phyloP scores from a whole-genome alignment of 2,113 vertebrate genomes.

The Xenotilapia flavipinnis region DNA sequence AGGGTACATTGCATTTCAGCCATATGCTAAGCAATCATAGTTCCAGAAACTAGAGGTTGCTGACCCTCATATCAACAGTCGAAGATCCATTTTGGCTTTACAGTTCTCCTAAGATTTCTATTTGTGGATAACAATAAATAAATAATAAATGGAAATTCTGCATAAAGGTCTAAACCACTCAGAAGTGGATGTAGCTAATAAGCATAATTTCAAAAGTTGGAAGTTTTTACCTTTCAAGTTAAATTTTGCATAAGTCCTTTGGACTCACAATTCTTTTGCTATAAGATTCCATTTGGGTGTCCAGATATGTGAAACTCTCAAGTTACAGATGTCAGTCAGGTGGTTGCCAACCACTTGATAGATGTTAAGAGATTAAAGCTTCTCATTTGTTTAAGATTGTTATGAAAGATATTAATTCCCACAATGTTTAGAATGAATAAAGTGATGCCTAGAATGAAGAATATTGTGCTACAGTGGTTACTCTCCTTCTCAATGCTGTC shows the following conservation, averaged over 20 bases:
- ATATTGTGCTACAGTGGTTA: neutral
- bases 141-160: neutral
- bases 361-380: neutral
- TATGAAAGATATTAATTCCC: neutral
- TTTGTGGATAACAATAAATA: neutral
- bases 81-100: neutral
- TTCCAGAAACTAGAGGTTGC: neutral
- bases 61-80: neutral
- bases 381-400: neutral
- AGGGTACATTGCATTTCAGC: neutral
- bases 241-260: neutral
- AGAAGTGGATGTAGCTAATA: neutral
- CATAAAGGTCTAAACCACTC: neutral
- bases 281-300: neutral
- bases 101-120: neutral
- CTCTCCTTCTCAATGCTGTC: neutral
- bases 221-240: neutral
- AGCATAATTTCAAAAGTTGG: neutral
- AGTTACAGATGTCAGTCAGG: neutral
- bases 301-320: neutral
- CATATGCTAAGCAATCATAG: neutral
- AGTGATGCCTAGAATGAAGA: neutral
- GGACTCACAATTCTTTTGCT: neutral
- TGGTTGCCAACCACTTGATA: neutral
- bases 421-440: neutral